Evolutionary conservation across 2,797 vertebrate species (phyloP).

Genomic region (Lepus oiostolus): DNA sequence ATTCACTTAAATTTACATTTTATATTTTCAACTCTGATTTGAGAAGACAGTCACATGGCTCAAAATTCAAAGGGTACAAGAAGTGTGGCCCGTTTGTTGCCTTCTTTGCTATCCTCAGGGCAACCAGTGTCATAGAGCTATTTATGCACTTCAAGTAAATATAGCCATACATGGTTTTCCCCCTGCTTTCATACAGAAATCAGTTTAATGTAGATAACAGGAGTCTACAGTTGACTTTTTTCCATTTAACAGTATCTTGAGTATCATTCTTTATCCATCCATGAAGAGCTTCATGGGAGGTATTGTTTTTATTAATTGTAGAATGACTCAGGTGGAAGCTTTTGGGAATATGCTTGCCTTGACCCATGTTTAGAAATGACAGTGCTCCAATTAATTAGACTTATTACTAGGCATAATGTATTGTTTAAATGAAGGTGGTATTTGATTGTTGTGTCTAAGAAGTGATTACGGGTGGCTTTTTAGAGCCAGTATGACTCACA

Average conservation of each 20-base stretch:
- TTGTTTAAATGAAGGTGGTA: conserved; percentile 68
- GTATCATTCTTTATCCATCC: conserved; percentile 47
- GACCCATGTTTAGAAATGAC: conserved; percentile 65
- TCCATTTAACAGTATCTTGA: conserved; percentile 47
- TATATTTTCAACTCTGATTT: conserved; percentile 60
- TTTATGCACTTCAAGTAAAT: conserved; percentile 28
- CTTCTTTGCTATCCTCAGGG: not conserved
- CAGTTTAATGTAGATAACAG: not conserved
- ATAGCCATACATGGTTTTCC: not conserved
- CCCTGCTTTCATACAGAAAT: conserved; percentile 8
- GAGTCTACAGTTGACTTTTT: conserved; percentile 39
- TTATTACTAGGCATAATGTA: conserved; percentile 70
- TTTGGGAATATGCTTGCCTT: conserved; percentile 62
- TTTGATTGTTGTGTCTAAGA: conserved; percentile 77
- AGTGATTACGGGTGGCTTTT: conserved; percentile 77
- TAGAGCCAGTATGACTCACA: conserved; percentile 74
- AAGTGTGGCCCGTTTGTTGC: not conserved
- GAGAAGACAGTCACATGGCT: conserved; percentile 31
- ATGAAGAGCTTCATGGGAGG: conserved; percentile 44
- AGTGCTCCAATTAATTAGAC: conserved; percentile 71
- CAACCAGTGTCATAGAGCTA: conserved; percentile 7
- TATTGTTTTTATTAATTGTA: conserved; percentile 61
- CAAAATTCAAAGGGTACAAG: conserved; percentile 23
- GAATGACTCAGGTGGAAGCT: conserved; percentile 68
- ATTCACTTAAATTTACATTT: conserved; percentile 52